These are phyloP conservation scores for Sinocyclocheilus grahami DNA, from an alignment of 2,113 vertebrate species.

Conservation along the genomic window DNA sequence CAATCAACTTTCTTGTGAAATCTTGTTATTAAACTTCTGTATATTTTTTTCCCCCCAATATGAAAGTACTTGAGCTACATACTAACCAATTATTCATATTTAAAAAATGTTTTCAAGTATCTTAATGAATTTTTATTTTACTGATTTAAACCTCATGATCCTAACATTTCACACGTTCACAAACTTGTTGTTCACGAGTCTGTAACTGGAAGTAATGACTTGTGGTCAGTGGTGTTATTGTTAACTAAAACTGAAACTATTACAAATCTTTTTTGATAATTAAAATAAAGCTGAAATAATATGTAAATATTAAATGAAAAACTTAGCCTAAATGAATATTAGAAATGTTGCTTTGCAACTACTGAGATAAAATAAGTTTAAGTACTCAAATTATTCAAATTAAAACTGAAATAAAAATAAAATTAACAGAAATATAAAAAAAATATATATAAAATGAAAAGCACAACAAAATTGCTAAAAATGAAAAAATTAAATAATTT, in stretches of 20 bases:
- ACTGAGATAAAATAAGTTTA: not conserved
- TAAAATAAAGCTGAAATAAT: too few relatives aligned
- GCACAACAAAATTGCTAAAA: too few relatives aligned
- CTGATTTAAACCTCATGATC: too few relatives aligned
- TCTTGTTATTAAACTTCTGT: not conserved
- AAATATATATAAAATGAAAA: not conserved
- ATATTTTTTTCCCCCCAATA: not conserved
- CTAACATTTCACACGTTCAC: not conserved
- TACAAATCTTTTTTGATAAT: not conserved
- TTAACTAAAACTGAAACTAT: not conserved
- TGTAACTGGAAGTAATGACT: not conserved
- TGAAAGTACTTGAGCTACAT: not conserved
- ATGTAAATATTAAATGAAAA: too few relatives aligned
- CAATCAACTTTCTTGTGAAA: not conserved
- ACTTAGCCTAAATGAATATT: not conserved
- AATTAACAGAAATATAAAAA: not conserved
- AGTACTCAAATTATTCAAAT: not conserved
- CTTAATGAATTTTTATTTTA: too few relatives aligned
- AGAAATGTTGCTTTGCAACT: not conserved
- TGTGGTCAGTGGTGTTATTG: not conserved
- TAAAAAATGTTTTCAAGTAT: too few relatives aligned
- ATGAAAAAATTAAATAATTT: not conserved
- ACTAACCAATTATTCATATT: too few relatives aligned
- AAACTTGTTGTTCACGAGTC: not conserved
- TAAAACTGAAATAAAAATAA: too few relatives aligned